phyloP scores from a whole-genome alignment of 2,888 invertebrate species.

The Melanchra persicariae region DNA sequence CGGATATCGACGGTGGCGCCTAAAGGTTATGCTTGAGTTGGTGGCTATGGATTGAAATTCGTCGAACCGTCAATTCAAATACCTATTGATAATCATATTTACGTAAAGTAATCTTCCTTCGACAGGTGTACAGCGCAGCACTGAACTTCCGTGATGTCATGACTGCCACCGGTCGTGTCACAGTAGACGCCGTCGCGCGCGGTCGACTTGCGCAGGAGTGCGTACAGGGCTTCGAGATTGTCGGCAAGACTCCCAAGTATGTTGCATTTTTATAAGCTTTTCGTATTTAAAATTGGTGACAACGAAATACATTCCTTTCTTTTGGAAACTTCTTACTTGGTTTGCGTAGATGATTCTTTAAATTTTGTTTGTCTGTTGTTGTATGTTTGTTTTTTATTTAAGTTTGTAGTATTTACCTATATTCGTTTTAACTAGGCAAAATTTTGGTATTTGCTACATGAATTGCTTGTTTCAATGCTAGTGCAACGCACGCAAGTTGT shows the following conservation, averaged over 20 bases:
- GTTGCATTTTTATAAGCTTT: constrained; percentile 47
- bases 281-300: too few relatives aligned
- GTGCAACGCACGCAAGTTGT: too few relatives aligned
- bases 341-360: too few relatives aligned
- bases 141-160: constrained; percentile 98
- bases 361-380: too few relatives aligned
- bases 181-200: constrained; percentile 94
- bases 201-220: constrained; percentile 92
- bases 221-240: constrained; percentile 93
- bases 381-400: too few relatives aligned
- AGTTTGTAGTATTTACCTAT: too few relatives aligned
- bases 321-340: too few relatives aligned
- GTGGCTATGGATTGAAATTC: background rate
- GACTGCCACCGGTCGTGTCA: constrained; percentile 97
- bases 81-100: background rate
- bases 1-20: background rate
- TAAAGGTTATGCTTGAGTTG: too few relatives aligned
- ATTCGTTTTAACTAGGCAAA: too few relatives aligned
- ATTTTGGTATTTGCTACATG: too few relatives aligned
- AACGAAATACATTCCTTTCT: too few relatives aligned
- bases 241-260: constrained; percentile 90
- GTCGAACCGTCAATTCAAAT: background rate
- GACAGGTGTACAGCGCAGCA: constrained; percentile 93
- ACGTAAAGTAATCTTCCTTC: background rate
- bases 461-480: too few relatives aligned